Conservation (phyloP, 2,113 vertebrate species). For the Pavo muticus region DNA sequence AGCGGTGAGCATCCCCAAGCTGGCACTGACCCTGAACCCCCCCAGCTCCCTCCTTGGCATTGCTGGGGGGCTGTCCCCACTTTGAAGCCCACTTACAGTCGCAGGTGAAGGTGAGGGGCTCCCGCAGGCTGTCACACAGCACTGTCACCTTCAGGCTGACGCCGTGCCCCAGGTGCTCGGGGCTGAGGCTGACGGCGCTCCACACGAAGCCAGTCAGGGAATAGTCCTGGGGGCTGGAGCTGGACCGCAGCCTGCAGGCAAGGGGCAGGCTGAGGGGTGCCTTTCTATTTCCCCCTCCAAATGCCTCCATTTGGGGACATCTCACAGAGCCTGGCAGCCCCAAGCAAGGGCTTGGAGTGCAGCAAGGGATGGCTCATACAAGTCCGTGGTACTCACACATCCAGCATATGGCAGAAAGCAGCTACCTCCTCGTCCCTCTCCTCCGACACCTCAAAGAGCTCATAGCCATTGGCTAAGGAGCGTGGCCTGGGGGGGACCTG, state of each 20-base stretch:
- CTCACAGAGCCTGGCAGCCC: neutral
- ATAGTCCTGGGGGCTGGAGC: slow-evolving; percentile 76
- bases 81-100: slow-evolving; percentile 82
- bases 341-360: neutral
- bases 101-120: slow-evolving; percentile 95
- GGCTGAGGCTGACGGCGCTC: slow-evolving; percentile 84
- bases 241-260: slow-evolving; percentile 82
- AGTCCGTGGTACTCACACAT: slow-evolving; percentile 83
- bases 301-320: fast-evolving
- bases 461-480: slow-evolving; percentile 83
- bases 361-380: neutral
- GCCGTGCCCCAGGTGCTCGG: slow-evolving; percentile 86
- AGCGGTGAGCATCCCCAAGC: neutral
- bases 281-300: no score
- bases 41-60: fast-evolving
- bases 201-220: slow-evolving; percentile 88
- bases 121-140: slow-evolving; percentile 83
- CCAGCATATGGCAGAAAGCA: slow-evolving; percentile 96
- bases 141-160: slow-evolving; percentile 91
- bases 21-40: neutral
- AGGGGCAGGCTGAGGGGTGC: neutral
- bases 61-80: neutral
- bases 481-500: slow-evolving; percentile 79
- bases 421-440: slow-evolving; percentile 97
- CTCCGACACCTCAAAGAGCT: slow-evolving; percentile 95